A percentile compares a stretch with the other conserved stretches of the same genome.
These are phyloP conservation scores for Mus spicilegus DNA, from an alignment of 2,113 vertebrate genomes.

Conservation along the genomic window DNA sequence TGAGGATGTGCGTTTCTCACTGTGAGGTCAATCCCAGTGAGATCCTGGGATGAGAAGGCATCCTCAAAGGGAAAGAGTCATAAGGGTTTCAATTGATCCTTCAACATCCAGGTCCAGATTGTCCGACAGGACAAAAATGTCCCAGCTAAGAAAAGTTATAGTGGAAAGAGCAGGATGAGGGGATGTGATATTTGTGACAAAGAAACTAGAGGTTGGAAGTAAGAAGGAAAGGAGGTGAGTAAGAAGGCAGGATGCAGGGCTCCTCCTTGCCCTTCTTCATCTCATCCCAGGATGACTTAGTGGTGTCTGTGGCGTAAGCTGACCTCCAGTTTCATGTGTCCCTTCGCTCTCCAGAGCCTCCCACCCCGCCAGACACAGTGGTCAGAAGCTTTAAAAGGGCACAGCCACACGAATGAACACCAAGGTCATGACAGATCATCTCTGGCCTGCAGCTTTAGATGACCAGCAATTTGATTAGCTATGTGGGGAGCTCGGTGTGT, in stretches of 20 bases:
- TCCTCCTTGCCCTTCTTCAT: not conserved
- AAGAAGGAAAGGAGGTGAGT: not conserved
- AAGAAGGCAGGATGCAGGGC: not conserved
- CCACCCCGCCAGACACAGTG: not conserved
- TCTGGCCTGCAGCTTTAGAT: not conserved
- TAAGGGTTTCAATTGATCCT: not conserved
- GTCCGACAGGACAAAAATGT: not conserved
- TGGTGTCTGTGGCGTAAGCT: not conserved
- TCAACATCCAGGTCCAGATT: not conserved
- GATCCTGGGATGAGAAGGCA: not conserved
- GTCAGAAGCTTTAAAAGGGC: not conserved
- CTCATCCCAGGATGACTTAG: not conserved
- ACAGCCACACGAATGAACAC: not conserved
- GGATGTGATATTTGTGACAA: not conserved
- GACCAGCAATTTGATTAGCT: not conserved
- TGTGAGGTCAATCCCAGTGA: not conserved
- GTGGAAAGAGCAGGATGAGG: not conserved
- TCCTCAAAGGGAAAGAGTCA: not conserved
- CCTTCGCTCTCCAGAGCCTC: not conserved
- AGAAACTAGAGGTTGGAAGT: not conserved
- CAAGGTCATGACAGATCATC: not conserved
- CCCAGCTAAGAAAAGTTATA: not conserved
- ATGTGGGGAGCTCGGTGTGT: not conserved
- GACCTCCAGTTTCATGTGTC: not conserved
- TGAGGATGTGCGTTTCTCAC: slow-evolving; percentile 7